phyloP scores from a whole-genome alignment of 2,888 invertebrate species.

The Hirtodrosophila trivittata region DNA sequence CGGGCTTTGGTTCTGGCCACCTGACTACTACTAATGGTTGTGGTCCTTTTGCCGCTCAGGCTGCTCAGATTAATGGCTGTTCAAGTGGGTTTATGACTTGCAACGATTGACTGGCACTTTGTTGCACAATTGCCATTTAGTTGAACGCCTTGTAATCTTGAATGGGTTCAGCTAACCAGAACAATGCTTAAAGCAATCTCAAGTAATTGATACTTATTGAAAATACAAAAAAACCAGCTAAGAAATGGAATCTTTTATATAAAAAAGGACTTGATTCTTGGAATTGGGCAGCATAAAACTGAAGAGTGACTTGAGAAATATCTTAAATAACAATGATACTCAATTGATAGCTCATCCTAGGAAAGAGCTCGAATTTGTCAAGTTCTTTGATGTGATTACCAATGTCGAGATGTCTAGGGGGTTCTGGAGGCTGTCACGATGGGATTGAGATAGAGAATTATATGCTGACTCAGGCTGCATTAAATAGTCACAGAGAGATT shows the following conservation, averaged over 20 bases:
- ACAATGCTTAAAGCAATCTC: slow-evolving; percentile 2
- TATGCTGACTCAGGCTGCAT: slow-evolving; percentile 31
- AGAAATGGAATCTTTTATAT: slow-evolving; percentile 10
- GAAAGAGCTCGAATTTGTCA: slow-evolving; percentile 10
- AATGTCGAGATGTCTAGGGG: too few species aligned
- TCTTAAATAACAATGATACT: background rate
- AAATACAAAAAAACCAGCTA: slow-evolving; percentile 15
- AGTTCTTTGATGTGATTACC: slow-evolving; percentile 5
- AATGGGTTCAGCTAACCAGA: slow-evolving; percentile 4
- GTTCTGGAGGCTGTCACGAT: background rate
- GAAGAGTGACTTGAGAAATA: too few species aligned
- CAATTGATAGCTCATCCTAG: background rate
- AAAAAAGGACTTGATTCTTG: too few species aligned
- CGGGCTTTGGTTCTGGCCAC: slow-evolving; percentile 19
- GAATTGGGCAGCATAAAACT: too few species aligned
- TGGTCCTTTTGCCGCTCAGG: slow-evolving; percentile 6
- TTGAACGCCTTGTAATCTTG: slow-evolving; percentile 24
- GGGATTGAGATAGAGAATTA: background rate
- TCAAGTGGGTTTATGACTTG: slow-evolving; percentile 44
- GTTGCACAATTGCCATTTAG: slow-evolving; percentile 37
- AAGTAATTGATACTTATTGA: slow-evolving; percentile 20
- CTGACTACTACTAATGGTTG: slow-evolving; percentile 31
- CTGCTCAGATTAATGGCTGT: slow-evolving; percentile 54
- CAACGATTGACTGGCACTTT: slow-evolving; percentile 40
- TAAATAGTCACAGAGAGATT: slow-evolving; percentile 20